phyloP scores from a whole-genome alignment of 2,797 vertebrate species.

The Graptemys geographica region DNA sequence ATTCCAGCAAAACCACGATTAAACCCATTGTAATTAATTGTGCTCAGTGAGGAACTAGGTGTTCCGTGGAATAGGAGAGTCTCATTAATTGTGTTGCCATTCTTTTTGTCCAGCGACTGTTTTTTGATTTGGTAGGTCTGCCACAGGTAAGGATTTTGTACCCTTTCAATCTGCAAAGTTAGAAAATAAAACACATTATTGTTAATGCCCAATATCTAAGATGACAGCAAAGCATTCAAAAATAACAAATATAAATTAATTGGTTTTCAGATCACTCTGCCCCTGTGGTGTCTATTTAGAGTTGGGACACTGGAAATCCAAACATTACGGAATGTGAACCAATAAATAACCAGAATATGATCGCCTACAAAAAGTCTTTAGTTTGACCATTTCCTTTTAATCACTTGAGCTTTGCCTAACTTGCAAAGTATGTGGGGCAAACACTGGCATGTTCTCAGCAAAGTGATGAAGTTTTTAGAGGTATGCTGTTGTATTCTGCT shows the following conservation, averaged over 20 bases:
- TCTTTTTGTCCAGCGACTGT: conserved; percentile 83
- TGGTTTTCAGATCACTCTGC: background rate
- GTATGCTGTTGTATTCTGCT: background rate
- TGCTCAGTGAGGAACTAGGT: conserved; percentile 49
- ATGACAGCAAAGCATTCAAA: conserved; percentile 7
- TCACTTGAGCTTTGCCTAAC: background rate
- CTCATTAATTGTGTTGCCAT: conserved; percentile 83
- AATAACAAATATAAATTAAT: background rate
- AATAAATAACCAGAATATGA: background rate
- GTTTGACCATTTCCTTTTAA: background rate
- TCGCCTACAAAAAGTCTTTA: background rate
- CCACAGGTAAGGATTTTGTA: conserved; percentile 91
- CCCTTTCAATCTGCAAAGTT: conserved; percentile 87
- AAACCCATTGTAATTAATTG: conserved; percentile 87
- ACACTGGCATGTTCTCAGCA: background rate
- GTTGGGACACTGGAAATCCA: background rate
- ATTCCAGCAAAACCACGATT: conserved; percentile 91
- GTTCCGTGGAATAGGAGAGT: conserved; percentile 91
- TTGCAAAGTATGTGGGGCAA: background rate
- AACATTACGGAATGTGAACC: background rate
- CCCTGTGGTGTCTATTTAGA: background rate
- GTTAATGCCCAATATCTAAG: background rate
- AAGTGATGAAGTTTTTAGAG: background rate
- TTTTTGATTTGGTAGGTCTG: conserved; percentile 86
- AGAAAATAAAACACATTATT: conserved; percentile 17